These are phyloP conservation scores for Hydrolagus affinis DNA, from an alignment of 2,113 vertebrate species.

Conservation along the genomic window DNA sequence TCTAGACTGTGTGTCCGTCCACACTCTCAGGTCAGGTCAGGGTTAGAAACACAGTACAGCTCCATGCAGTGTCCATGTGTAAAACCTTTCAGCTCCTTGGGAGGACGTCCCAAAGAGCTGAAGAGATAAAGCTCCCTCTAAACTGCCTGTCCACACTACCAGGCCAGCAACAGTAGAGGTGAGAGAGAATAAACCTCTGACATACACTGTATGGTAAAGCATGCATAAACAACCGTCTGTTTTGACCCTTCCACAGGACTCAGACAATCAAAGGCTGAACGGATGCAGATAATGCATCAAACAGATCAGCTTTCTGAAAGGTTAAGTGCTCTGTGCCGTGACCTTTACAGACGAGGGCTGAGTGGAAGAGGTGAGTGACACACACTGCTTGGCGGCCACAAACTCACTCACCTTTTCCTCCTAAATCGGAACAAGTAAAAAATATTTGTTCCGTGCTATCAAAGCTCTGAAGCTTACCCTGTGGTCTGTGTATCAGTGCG, in stretches of 20 bases:
- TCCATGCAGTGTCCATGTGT: too few species aligned
- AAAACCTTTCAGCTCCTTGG: too few species aligned
- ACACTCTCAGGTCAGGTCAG: too few species aligned
- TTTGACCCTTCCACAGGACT: background rate
- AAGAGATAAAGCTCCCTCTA: too few species aligned
- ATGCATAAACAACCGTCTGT: background rate
- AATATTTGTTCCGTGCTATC: constrained; percentile 5
- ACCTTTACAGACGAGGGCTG: constrained; percentile 3
- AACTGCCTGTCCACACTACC: too few species aligned
- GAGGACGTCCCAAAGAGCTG: too few species aligned
- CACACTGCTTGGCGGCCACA: background rate
- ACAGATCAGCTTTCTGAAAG: constrained; percentile 1
- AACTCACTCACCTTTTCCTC: background rate
- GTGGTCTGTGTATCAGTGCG: background rate
- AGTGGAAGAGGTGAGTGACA: background rate
- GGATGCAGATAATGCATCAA: background rate
- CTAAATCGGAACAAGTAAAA: background rate
- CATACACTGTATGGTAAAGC: too few species aligned
- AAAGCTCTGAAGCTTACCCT: background rate
- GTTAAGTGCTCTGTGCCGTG: constrained; percentile 10
- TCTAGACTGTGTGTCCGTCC: background rate
- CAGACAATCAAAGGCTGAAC: background rate
- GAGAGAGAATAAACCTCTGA: too few species aligned
- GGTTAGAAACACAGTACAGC: too few species aligned
- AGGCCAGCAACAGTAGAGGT: too few species aligned